Conservation (phyloP, 1,140 invertebrate genomes). For the Stratiolaelaps scimitus region DNA sequence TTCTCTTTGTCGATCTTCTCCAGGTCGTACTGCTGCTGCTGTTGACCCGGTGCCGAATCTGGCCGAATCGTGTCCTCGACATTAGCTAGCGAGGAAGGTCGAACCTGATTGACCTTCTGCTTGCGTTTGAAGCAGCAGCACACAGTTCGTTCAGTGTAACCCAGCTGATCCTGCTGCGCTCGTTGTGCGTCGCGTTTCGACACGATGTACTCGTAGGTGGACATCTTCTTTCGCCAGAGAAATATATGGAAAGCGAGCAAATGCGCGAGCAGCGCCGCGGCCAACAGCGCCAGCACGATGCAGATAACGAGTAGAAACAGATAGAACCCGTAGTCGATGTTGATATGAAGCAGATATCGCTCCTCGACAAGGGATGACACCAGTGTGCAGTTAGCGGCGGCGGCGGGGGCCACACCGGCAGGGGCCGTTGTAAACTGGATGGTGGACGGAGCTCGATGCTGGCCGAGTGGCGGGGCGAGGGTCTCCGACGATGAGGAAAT, state of each 20-base stretch:
- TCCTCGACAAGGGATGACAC: neutral
- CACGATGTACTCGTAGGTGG: slow-evolving; percentile 67
- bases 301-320: slow-evolving; percentile 27
- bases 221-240: slow-evolving; percentile 64
- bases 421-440: too few relatives aligned
- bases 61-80: slow-evolving; percentile 20
- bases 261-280: neutral
- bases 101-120: slow-evolving; percentile 23
- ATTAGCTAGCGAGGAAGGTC: slow-evolving; percentile 10
- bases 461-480: too few relatives aligned
- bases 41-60: neutral
- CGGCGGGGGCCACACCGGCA: too few relatives aligned
- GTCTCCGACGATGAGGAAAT: too few relatives aligned
- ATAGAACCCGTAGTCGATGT: neutral
- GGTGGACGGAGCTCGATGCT: too few relatives aligned
- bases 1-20: slow-evolving; percentile 20
- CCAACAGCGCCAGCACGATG: neutral
- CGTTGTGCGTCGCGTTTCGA: slow-evolving; percentile 34
- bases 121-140: slow-evolving; percentile 20
- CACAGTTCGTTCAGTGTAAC: slow-evolving; percentile 22
- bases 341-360: neutral
- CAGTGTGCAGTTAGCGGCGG: neutral
- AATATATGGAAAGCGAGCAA: slow-evolving; percentile 61
- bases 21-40: slow-evolving; percentile 12
- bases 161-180: slow-evolving; percentile 16